Base-by-base conservation (phyloP, 2,888 invertebrate genomes). In the Pardosa pseudoannulata region DNA sequence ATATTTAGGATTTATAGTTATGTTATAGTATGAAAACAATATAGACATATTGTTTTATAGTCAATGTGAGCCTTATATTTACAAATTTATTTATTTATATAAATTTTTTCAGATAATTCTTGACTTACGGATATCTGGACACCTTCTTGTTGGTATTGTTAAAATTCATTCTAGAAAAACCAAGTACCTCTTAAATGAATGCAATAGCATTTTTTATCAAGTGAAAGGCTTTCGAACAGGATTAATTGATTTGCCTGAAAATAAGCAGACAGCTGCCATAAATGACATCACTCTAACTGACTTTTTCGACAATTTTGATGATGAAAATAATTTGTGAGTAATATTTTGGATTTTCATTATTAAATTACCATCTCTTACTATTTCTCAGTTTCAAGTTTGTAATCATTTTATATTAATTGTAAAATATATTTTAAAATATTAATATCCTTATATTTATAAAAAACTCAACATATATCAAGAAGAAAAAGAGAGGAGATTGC, bases 131-230 rank as follows among this genome's bases (percentile, higher is more conserved):
- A 99, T 99, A 16, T 99, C 99, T 27, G 99, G 99, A 28, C 99
- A 99, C 93, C 93, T 99, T 90, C 93, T 99, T 90, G 94, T 99
- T 89, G 99, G 99, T 90, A 99, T 99, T 41, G 99, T 99, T 27
- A 94, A 99, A 90, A 99, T 99, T 90, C 99, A 99, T 93, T 99
- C 99, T 0, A 94, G 99, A 46, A 99, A 99, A 93, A 98, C 99
- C 11, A 99, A 99, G 91, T 99, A 99, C 92, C 93, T 99, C 56
- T 93, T 99, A 85, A 98, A 98, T 72, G 99, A 99, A 92, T 99
- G 99, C 92, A 99, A 99, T 95, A 99, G 99, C 92, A 99, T 99
- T 0, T 99, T 99, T 92, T 98, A 99, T 89, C 99, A 99, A 93
- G 99, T 99, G 90, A 99, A 98, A 94, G 98, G 98, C 97, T 99